Evolutionary conservation across 1,140 invertebrate genomes (phyloP), one percentile per base, ranked within the genome.

Genomic region (Drosophila azteca): DNA sequence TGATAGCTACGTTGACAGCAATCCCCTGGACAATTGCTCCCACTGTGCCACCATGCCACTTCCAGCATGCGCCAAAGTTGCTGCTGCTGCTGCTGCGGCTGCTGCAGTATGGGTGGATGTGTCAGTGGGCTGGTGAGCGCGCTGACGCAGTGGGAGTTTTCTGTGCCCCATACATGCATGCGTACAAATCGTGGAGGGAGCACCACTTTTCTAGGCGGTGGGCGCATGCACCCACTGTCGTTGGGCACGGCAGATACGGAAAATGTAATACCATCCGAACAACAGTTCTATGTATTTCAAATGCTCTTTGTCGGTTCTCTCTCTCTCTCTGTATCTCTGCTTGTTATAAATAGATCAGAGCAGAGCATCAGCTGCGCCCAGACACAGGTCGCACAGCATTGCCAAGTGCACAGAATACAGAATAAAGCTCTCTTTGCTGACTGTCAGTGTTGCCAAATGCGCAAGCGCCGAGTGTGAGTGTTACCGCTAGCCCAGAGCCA

Each of bases 121-220:
- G 35, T 26, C 29, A 71, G 64, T 68, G 31, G 66, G 39, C 17
- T n/a, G 44, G 41, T 67, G 59, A 72, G 73, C 61, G 79, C 78
- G 79, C 79, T 82, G 79, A 82, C 79, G 74, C 79, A 82, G 79
- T 82, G 64, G 79, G 74, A 82, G 79, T 68, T 67, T 22, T 48
- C 15, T 48, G 39, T 9, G 15, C 11, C 35, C 35, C 35, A 39
- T 39, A 35, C 35, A 5, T 39, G 3, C 11, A 13, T 4, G 13
- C 35, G 11, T 39, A 4, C 11, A 39, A 13, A 39, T 13, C 35
- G 9, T 13, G 35, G 3, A 8, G 35, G 35, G 35, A 39, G 11
- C 35, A 13, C 3, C 4, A 3, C 4, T 13, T 39, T 13, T 13
- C 35, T 39, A 77, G 77, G 57, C 60, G 76, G 60, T 77, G 70